phyloP scores from a whole-genome alignment of 2,113 vertebrate genomes.

The Sinosuthora webbiana region DNA sequence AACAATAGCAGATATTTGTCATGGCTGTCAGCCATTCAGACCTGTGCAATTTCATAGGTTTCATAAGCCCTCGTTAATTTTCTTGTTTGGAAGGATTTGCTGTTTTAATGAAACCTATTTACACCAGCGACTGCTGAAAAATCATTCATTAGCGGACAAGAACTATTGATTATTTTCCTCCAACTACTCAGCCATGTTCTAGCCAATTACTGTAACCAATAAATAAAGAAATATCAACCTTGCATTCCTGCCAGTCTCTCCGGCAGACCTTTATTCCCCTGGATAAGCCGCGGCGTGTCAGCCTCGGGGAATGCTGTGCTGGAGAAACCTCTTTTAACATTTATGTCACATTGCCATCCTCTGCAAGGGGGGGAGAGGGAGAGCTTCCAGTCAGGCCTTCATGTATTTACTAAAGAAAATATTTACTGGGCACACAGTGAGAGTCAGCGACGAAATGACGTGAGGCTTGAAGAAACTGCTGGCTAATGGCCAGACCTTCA shows the following conservation, averaged over 20 bases:
- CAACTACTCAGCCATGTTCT: conserved; percentile 37
- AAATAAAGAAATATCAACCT: conserved; percentile 55
- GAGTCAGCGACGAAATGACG: not conserved
- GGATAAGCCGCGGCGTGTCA: not conserved
- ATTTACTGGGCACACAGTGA: not conserved
- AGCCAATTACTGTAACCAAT: conserved; percentile 59
- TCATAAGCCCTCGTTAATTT: conserved; percentile 49
- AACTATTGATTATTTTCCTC: conserved; percentile 65
- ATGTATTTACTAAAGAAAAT: not conserved
- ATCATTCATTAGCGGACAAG: conserved; percentile 63
- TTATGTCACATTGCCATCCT: not conserved
- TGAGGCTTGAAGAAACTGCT: not conserved
- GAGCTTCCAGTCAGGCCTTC: not conserved
- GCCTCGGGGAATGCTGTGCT: not conserved
- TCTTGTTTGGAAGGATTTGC: conserved; percentile 49
- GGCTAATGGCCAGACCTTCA: not conserved
- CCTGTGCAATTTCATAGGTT: conserved; percentile 30
- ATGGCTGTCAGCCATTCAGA: conserved; percentile 40
- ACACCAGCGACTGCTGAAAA: conserved; percentile 36
- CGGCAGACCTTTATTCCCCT: not conserved
- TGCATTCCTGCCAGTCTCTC: conserved; percentile 2
- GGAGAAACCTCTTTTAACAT: not conserved
- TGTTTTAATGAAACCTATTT: conserved; percentile 65
- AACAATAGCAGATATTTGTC: conserved; percentile 50
- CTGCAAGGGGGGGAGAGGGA: not conserved